Evolutionary conservation across 2,888 invertebrate species (phyloP), one percentile per base, ranked within the genome.

Genomic region (Callyntrura sp.): DNA sequence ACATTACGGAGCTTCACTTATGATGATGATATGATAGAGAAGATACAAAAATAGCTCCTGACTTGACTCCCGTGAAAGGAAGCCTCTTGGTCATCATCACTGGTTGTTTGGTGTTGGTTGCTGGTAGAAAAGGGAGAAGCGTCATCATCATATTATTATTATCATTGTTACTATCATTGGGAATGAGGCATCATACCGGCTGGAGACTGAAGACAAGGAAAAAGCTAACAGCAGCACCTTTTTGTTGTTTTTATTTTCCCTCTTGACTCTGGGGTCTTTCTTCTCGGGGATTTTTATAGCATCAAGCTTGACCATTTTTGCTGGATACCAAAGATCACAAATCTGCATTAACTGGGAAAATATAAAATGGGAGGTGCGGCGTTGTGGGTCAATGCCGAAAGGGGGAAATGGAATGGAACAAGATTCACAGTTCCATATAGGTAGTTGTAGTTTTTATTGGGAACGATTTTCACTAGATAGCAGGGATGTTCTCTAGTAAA

Each of bases 331-430:
- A 79, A 85, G 65, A 79, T 68, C 86, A 86, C 86, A 86, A 86
- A 79, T 86, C 86, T 79, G 79, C 86, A 86, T 86, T 86, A 86
- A 55, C 86, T 17, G 68, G n/a, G 86, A 86, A 86, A 86, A 86
- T 86, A 86, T 79, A 86, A 65, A 86, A 23, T n/a, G 43, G 23
- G 35, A 55, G 55, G 55, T 51, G 65, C 8, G 28, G 60, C 8
- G 73, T 17, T 48, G 25, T 8, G n/a, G 79, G 20, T 70, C 14
- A 25, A 9, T 25, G 28, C 0, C 23, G 25, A 25, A 48, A 76
- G n/a, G 11, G 11, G 57, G 79, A 35, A 28, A 35, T 25, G 35
- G 20, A 73, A 20, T 1, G 23, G n/a, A n/a, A n/a, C n/a, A n/a
- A n/a, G n/a, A n/a, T n/a, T n/a, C n/a, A n/a, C n/a, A n/a, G n/a